These are phyloP conservation scores for Panopea generosa DNA, from an alignment of 2,888 invertebrate genomes.

Conservation along the genomic window DNA sequence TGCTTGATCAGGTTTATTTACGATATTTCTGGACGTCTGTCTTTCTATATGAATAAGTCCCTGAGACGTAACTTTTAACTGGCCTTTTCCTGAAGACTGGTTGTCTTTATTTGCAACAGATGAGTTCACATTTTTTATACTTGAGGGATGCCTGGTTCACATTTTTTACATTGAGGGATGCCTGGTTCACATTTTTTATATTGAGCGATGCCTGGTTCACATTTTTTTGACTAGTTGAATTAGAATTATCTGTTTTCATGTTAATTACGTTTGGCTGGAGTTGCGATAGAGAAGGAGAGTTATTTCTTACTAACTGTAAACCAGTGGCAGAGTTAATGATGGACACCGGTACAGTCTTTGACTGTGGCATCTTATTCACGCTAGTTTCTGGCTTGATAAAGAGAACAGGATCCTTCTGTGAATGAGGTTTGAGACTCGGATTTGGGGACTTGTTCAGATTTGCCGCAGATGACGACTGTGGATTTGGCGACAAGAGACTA, in stretches of 20 bases:
- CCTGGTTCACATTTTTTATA: too few relatives aligned
- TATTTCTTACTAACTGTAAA: background rate
- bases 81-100: slow-evolving; percentile 55
- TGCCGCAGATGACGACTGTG: too few relatives aligned
- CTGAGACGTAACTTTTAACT: slow-evolving; percentile 70
- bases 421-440: background rate
- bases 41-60: slow-evolving; percentile 64
- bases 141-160: slow-evolving; percentile 16
- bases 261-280: slow-evolving; percentile 18
- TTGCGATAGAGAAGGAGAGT: background rate
- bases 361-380: slow-evolving; percentile 6
- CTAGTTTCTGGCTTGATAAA: slow-evolving; percentile 53
- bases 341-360: background rate
- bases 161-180: slow-evolving; percentile 11
- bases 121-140: slow-evolving; percentile 23
- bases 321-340: background rate
- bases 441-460: background rate
- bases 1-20: slow-evolving; percentile 1
- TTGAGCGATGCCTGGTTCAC: background rate
- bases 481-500: background rate
- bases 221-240: slow-evolving; percentile 14
- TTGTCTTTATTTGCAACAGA: slow-evolving; percentile 8
- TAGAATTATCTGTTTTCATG: too few relatives aligned
- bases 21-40: slow-evolving; percentile 12
- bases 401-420: slow-evolving; percentile 48